Conservation (phyloP, 2,113 vertebrate species). For the Apodemus speciosus region DNA sequence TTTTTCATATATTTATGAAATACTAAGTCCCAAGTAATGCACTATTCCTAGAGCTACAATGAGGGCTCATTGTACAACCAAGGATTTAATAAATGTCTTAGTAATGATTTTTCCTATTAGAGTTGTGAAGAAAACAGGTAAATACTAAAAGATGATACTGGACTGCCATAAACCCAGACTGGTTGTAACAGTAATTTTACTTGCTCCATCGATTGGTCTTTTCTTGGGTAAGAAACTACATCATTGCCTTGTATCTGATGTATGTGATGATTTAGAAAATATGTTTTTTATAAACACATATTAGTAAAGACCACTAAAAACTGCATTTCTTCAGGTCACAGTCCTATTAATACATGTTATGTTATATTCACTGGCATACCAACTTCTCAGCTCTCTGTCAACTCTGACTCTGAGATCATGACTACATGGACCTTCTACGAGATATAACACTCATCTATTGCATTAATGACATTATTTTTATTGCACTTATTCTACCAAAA, state of each 20-base stretch:
- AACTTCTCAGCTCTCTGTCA: background rate
- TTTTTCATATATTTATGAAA: background rate
- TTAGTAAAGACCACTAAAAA: background rate
- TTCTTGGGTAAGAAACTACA: background rate
- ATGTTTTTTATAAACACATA: background rate
- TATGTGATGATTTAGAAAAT: background rate
- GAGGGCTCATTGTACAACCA: background rate
- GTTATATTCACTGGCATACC: background rate
- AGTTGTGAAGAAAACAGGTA: background rate
- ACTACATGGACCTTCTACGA: background rate
- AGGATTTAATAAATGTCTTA: background rate
- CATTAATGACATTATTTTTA: background rate
- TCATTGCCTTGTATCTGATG: background rate
- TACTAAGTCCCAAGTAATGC: background rate
- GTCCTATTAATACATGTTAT: background rate
- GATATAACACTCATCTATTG: background rate
- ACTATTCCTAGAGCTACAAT: background rate
- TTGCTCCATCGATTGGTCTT: background rate
- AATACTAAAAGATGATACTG: background rate
- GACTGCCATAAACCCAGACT: background rate
- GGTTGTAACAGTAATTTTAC: background rate
- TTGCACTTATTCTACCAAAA: background rate
- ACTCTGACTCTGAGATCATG: background rate
- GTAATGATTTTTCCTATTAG: background rate
- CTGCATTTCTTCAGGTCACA: background rate